Base-by-base conservation (phyloP, 2,797 vertebrate genomes). In the Sphenodon punctatus region DNA sequence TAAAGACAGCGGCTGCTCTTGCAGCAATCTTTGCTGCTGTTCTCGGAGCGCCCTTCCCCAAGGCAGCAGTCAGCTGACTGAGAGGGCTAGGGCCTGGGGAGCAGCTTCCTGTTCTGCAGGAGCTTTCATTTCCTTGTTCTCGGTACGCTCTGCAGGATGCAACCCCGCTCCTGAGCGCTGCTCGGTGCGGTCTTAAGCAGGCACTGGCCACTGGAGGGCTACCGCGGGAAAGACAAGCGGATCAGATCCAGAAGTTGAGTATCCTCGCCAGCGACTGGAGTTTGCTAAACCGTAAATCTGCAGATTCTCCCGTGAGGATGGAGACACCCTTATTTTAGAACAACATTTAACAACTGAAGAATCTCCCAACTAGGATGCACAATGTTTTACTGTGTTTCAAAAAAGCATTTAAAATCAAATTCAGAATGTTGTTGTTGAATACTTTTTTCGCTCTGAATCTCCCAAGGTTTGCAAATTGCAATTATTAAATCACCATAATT, bases 21-120 rank as follows among this genome's bases (percentile, higher is more conserved):
- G n/a, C n/a, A n/a, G n/a, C n/a, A n/a, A n/a, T n/a, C 14, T 27
- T 48, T 6, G 15, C 14, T 7, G 4, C 30, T 11, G 2, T 2
- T 19, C 16, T 7, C 11, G 38, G 2, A n/a, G n/a, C 4, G 32
- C 16, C 12, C 43, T 75, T 75, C 74, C 34, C 41, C 20, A 16
- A 51, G 46, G 51, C 63, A 36, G 1, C 65, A 1, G 83, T 88
- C 90, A 93, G 80, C 60, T 92, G 92, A 92, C 72, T 27, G 2
- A 36, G 27, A 39, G 0, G 25, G 5, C n/a, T 15, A 2, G 1
- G 5, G 6, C 48, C 10, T 14, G 10, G 43, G 16, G 14, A 19
- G 14, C 30, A 48, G 46, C 8, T 19, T n/a, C 64, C n/a, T n/a
- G 51, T 55, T 19, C 12, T 23, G 27, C 19, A 10, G 4, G 20